phyloP scores from a whole-genome alignment of 2,113 vertebrate species.

The Suncus etruscus region DNA sequence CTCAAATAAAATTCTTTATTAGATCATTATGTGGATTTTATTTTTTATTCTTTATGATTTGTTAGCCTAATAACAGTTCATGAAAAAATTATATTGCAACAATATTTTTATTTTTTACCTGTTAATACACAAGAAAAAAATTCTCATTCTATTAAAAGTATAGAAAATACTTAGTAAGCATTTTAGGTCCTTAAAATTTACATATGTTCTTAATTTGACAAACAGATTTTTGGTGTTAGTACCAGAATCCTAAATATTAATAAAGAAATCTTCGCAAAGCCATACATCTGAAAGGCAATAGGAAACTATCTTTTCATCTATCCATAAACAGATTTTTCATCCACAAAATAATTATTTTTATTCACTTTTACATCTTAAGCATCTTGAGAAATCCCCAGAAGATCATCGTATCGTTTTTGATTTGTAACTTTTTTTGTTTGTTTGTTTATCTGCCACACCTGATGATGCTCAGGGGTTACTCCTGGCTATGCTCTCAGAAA shows the following conservation, averaged over 20 bases:
- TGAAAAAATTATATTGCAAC: too few relatives aligned
- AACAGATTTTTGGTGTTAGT: neutral
- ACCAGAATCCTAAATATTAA: neutral
- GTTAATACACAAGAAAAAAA: neutral
- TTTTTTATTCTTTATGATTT: slow-evolving; percentile 62
- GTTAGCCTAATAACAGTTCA: slow-evolving; percentile 16
- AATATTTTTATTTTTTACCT: neutral
- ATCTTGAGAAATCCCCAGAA: too few relatives aligned
- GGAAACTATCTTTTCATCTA: neutral
- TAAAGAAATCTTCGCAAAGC: neutral
- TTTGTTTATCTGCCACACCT: too few relatives aligned
- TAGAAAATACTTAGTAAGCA: slow-evolving; percentile 16
- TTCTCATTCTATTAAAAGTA: neutral
- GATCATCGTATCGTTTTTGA: too few relatives aligned
- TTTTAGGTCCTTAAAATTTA: slow-evolving; percentile 12
- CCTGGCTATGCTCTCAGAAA: too few relatives aligned
- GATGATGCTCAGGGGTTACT: too few relatives aligned
- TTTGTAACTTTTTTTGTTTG: too few relatives aligned
- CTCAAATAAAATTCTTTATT: neutral
- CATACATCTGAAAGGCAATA: neutral
- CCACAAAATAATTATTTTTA: too few relatives aligned
- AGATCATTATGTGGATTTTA: neutral
- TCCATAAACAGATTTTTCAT: too few relatives aligned
- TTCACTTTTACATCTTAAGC: too few relatives aligned
- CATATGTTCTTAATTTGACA: neutral